These are phyloP conservation scores for Exephanes ischioxanthus DNA, from an alignment of 2,888 invertebrate species.

Conservation along the genomic window DNA sequence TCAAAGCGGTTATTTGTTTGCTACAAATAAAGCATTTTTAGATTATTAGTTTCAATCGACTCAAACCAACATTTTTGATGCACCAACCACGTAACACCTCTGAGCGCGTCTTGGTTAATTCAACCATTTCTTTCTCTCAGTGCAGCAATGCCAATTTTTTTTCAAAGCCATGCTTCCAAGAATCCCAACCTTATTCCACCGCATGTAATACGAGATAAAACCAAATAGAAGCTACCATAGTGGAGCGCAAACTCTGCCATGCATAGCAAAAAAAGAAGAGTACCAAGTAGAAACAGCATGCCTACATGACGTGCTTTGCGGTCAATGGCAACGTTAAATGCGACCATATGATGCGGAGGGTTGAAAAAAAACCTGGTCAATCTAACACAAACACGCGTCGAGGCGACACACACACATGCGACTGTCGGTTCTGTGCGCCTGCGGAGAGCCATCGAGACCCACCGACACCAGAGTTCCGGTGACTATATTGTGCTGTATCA, in stretches of 20 bases:
- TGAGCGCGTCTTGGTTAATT: too few relatives aligned
- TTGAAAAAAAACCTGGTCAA: constrained; percentile 75
- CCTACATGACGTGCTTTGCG: constrained; percentile 70
- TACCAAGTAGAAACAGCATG: constrained; percentile 36
- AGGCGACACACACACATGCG: constrained; percentile 11
- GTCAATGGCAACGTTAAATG: constrained; percentile 80
- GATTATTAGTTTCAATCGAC: too few relatives aligned
- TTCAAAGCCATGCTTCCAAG: background rate
- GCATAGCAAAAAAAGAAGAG: constrained; percentile 30
- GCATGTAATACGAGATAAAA: constrained; percentile 49
- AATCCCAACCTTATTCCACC: constrained; percentile 36
- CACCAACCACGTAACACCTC: too few relatives aligned
- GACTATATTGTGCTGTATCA: constrained; percentile 55
- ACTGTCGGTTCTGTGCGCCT: constrained; percentile 13
- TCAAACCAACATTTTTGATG: too few relatives aligned
- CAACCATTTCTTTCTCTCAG: too few relatives aligned
- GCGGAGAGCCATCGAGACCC: constrained; percentile 27
- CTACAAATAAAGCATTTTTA: too few relatives aligned
- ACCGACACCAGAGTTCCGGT: constrained; percentile 50
- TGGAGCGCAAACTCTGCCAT: too few relatives aligned
- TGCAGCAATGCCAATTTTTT: background rate
- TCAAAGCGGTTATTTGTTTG: too few relatives aligned
- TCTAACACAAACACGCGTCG: constrained; percentile 51
- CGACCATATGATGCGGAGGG: constrained; percentile 80
- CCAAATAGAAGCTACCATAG: constrained; percentile 10